Evolutionary conservation across 92 coral and sea anemone species (phyloP), one percentile per base, ranked within the genome.

Genomic region (Galaxea fascicularis): DNA sequence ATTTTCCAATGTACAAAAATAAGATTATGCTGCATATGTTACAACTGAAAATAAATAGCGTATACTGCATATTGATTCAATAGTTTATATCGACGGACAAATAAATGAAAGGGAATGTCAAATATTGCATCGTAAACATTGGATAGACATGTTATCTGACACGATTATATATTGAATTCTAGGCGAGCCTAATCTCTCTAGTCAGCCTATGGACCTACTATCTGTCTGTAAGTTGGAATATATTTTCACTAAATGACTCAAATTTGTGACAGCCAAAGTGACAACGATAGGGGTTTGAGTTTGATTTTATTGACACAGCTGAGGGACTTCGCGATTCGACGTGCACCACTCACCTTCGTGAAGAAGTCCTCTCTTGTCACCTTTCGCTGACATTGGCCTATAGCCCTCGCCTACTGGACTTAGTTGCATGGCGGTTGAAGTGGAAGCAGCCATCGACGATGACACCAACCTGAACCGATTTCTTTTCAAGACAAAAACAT

Each of bases 331-430:
- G 21, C 7, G 24, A 1, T 21, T 5, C 21, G 8, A 63, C 8
- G 21, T 63, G 25, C 12, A 63, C 68, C 76, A 21, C 67, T 70
- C 52, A 82, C 86, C 86, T 57, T 39, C 44, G 16, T 35, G 53
- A 2, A 82, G 18, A 45, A 82, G 86, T 30, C 16, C 24, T 14
- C 27, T 79, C 8, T 81, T 58, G 9, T 71, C 85, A 0, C 78
- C 77, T 22, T 26, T 24, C 0, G 67, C 20, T 4, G 69, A n/a
- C n/a, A n/a, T 16, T 58, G 56, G 30, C 11, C 46, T 27, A 46
- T 71, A 56, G 41, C 78, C 73, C 25, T 82, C 57, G 57, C 69
- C 31, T 26, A 30, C 53, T n/a, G 86, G 86, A 24, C 71, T 82
- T 2, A 70, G 67, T n/a, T 56, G 68, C 77, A 82, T 41, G 54